phyloP scores from a whole-genome alignment of 2,797 vertebrate species.

The Microctenopoma steveboyesi region DNA sequence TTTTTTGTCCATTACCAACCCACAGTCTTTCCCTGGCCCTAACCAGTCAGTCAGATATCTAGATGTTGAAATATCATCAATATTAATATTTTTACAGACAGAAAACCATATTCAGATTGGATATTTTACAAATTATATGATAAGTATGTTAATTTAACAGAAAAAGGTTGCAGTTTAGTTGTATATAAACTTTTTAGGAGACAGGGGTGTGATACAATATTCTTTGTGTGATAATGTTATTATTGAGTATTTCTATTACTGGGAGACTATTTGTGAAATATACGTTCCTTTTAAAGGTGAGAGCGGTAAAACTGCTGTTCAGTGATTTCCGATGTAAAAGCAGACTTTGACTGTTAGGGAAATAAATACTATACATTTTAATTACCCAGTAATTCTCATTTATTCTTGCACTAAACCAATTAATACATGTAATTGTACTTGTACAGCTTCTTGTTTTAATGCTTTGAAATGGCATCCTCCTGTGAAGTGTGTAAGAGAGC shows the following conservation, averaged over 20 bases:
- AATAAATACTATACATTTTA: constrained; percentile 68
- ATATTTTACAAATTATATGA: no score
- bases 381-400: constrained; percentile 70
- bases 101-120: no score
- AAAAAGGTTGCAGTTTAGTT: no score
- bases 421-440: constrained; percentile 77
- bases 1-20: no score
- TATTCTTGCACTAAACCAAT: constrained; percentile 69
- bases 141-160: no score
- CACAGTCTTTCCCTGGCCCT: no score
- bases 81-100: no score
- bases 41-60: no score
- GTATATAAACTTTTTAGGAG: no score
- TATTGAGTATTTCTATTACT: neutral
- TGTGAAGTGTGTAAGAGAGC: constrained; percentile 49
- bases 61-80: no score
- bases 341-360: constrained; percentile 56
- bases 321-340: constrained; percentile 42
- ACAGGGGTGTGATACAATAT: no score
- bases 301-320: constrained; percentile 26
- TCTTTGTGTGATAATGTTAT: neutral
- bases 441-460: constrained; percentile 70
- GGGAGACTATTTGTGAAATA: neutral
- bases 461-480: constrained; percentile 49
- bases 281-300: constrained; percentile 41